phyloP scores from a whole-genome alignment of 1,140 invertebrate species.

The Brachionus angularis region DNA sequence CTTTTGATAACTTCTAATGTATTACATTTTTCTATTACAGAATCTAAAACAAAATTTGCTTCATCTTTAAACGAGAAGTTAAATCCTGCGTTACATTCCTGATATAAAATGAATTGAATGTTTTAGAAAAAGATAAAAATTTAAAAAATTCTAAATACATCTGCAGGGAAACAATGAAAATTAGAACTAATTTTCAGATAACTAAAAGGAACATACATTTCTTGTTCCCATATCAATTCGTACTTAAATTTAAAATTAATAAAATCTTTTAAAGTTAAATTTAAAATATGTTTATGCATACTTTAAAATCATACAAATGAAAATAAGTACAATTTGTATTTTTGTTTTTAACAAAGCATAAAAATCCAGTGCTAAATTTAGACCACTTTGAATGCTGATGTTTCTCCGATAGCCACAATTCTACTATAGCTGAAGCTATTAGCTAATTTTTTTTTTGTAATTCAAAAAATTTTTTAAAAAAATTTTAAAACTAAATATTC shows the following conservation, averaged over 20 bases:
- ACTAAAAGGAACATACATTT: not conserved
- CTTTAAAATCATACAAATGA: not conserved
- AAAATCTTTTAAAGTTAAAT: not conserved
- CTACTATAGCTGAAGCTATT: not conserved
- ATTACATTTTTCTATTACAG: not conserved
- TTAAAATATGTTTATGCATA: too few relatives aligned
- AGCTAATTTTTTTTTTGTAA: not conserved
- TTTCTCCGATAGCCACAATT: not conserved
- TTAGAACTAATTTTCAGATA: not conserved
- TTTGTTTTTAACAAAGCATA: not conserved
- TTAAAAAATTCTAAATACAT: not conserved
- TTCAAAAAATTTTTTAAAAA: too few relatives aligned
- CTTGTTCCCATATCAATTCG: conserved; percentile 15
- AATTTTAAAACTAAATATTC: too few relatives aligned
- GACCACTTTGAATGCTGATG: not conserved
- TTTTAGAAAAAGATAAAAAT: not conserved
- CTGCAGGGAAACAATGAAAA: conserved; percentile 30
- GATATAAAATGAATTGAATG: not conserved
- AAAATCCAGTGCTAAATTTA: not conserved
- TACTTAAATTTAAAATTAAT: not conserved
- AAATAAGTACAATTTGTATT: not conserved
- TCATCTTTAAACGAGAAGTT: not conserved
- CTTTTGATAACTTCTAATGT: not conserved
- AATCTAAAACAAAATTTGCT: not conserved
- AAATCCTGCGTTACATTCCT: conserved; percentile 15